Percentiles rank a stretch among this genome's conserved stretches.
Conservation (phyloP, 2,113 vertebrate species). For the Anarrhichthys ocellatus region DNA sequence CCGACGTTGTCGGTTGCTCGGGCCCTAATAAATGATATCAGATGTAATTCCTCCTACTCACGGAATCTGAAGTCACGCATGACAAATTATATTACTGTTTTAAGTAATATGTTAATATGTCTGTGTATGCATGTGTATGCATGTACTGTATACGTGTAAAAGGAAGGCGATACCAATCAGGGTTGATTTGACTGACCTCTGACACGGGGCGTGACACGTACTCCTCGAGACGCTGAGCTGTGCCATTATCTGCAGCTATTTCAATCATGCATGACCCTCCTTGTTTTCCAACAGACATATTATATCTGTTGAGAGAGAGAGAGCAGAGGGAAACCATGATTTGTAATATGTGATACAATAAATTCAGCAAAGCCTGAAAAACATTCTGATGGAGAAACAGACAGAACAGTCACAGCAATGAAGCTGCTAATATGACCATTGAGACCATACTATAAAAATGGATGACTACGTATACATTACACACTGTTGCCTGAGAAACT, state of each 20-base stretch:
- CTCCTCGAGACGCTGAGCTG: slow-evolving; percentile 78
- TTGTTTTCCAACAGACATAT: slow-evolving; percentile 79
- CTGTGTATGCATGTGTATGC: background rate
- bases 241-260: slow-evolving; percentile 83
- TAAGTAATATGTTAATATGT: background rate
- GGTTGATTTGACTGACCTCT: slow-evolving; percentile 80
- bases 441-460: slow-evolving; percentile 65
- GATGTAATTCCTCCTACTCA: background rate
- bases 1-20: no score
- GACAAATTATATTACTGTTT: background rate
- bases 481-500: slow-evolving; percentile 49
- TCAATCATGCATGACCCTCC: slow-evolving; percentile 85
- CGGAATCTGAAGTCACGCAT: background rate
- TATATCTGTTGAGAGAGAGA: slow-evolving; percentile 81
- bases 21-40: background rate
- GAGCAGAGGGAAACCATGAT: slow-evolving; percentile 45
- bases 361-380: slow-evolving; percentile 78
- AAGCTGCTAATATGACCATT: slow-evolving; percentile 66
- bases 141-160: background rate
- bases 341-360: slow-evolving; percentile 66
- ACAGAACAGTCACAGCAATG: slow-evolving; percentile 62
- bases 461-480: slow-evolving; percentile 45
- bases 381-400: slow-evolving; percentile 62
- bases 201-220: slow-evolving; percentile 66
- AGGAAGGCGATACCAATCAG: background rate